Base-by-base conservation (phyloP, 2,888 invertebrate species). In the Baccha elongata region DNA sequence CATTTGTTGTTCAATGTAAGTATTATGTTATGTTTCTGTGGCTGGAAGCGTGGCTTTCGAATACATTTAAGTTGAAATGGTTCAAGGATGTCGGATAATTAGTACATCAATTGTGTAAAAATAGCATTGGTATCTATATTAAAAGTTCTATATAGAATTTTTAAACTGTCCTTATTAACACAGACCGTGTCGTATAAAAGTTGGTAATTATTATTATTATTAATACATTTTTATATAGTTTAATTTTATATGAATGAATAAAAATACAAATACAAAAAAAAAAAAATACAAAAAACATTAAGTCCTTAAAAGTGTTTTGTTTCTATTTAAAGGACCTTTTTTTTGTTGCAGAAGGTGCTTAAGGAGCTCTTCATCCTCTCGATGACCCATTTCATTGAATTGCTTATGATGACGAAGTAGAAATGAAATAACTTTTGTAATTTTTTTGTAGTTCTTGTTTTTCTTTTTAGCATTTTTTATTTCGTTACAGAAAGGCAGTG, bases 1-100 rank as follows among this genome's bases (percentile, higher is more conserved):
- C 98, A 11, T 97, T 95, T 90, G 96, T 98, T 84, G 94, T 99
- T 64, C 98, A 99, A 92, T 98, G 98, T 98, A 92, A 96, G 97
- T 94, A 87, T 19, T n/a, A 13, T 10, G 10, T 40, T 40, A 15
- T 11, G 40, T 23, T 26, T 40, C n/a, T 42, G 0, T 53, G 5
- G n/a, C n/a, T n/a, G n/a, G n/a, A n/a, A n/a, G n/a, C 19, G 13
- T 2, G 15, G 40, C 40, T 17, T 42, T 42, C 6, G 1, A 13
- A 15, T 1, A 40, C 13, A 40, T 5, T 11, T 32, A 35, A 29
- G 8, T 35, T 23, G 13, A 21, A 7, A 37, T 21, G 21, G 37
- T 21, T 37, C 4, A 11, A 13, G 13, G 55, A 26, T 26, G 13
- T 40, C 40, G 40, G 40, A 40, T 44, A 44, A 44, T 17, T 19